Conservation (phyloP, 2,888 invertebrate genomes). For the Leptodirus hochenwartii region DNA sequence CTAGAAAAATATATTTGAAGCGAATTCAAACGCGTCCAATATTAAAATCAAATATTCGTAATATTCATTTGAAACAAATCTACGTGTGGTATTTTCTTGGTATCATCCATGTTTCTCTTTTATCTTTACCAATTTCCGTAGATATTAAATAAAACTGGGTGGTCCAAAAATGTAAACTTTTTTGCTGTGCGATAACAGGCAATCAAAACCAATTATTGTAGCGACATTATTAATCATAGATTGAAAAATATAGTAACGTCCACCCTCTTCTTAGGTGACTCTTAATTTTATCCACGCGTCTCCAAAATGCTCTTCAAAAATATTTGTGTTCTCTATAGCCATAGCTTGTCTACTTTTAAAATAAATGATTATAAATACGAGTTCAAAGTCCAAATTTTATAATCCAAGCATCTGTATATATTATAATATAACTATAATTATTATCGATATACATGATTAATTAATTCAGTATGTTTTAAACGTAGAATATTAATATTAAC, state of each 20-base stretch:
- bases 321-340: conserved; percentile 3
- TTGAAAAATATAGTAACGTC: not conserved
- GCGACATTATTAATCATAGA: not conserved
- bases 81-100: no score
- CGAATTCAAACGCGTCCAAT: no score
- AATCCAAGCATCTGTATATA: conserved; percentile 15
- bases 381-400: conserved; percentile 20
- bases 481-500: not conserved
- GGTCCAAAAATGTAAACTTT: no score
- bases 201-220: not conserved
- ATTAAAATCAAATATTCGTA: no score
- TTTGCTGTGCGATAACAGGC: not conserved
- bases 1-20: no score
- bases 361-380: conserved; percentile 14
- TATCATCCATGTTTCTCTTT: no score
- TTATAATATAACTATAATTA: conserved; percentile 12
- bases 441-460: conserved; percentile 9
- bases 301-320: no score
- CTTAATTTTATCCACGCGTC: no score
- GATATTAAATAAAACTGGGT: no score
- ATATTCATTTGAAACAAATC: conserved; percentile 1
- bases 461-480: conserved; percentile 2
- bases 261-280: no score
- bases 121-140: no score
- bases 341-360: no score